Conservation (phyloP, 2,113 vertebrate species). For the Tychaedon coryphoeus region DNA sequence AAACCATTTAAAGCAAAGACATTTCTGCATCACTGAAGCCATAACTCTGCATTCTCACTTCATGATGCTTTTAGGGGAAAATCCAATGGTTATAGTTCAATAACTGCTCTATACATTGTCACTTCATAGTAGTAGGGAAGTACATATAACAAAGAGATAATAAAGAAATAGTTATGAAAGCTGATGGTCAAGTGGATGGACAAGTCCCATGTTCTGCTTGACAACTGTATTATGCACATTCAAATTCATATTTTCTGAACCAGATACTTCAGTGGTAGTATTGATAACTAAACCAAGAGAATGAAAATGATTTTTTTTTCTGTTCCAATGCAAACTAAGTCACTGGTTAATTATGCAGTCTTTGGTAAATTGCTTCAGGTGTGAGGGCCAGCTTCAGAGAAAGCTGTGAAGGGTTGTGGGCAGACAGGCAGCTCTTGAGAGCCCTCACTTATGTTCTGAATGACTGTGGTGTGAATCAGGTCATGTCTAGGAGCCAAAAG, state of each 20-base stretch:
- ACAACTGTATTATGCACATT: neutral
- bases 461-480: neutral
- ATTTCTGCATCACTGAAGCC: neutral
- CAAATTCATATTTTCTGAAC: neutral
- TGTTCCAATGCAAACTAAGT: neutral
- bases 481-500: neutral
- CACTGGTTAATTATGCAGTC: neutral
- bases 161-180: neutral
- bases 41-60: neutral
- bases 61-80: neutral
- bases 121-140: neutral
- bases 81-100: neutral
- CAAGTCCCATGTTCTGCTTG: neutral
- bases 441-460: neutral
- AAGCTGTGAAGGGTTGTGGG: neutral
- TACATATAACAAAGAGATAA: neutral
- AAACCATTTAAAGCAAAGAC: neutral
- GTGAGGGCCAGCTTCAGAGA: neutral
- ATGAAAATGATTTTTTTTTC: neutral
- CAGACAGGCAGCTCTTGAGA: neutral
- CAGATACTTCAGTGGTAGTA: neutral
- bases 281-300: neutral
- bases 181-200: neutral
- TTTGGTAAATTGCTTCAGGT: neutral
- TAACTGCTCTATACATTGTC: neutral